These are phyloP conservation scores for Platyrinchus mystaceus DNA, from an alignment of 2,797 vertebrate species.

Conservation along the genomic window DNA sequence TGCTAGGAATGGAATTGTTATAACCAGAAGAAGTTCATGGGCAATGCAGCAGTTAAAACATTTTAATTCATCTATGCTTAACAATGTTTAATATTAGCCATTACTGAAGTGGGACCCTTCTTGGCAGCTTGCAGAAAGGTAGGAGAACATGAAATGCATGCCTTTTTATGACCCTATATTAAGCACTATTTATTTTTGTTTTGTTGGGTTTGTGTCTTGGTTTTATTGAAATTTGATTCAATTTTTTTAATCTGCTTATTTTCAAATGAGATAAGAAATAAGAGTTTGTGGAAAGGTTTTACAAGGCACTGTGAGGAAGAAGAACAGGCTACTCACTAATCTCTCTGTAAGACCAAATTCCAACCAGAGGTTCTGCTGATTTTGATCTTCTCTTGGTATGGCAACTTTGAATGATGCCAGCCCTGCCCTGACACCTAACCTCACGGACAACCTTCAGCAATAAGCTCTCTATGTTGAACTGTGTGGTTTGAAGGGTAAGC, in stretches of 20 bases:
- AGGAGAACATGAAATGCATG: background rate
- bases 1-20: background rate
- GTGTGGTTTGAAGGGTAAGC: background rate
- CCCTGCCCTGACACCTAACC: background rate
- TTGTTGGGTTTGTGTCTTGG: rapidly evolving
- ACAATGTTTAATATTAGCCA: background rate
- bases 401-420: background rate
- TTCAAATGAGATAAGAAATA: background rate
- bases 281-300: background rate
- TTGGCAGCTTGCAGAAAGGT: background rate
- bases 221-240: background rate
- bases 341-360: background rate
- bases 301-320: background rate
- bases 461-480: background rate
- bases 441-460: background rate
- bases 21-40: background rate
- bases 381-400: background rate
- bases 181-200: background rate
- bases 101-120: background rate
- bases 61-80: background rate
- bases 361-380: background rate
- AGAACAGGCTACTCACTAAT: background rate
- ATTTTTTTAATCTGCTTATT: background rate
- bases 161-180: background rate
- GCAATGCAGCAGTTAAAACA: background rate